Base-by-base conservation (phyloP, 23 tunicate species). In the Clavelina lepadiformis region DNA sequence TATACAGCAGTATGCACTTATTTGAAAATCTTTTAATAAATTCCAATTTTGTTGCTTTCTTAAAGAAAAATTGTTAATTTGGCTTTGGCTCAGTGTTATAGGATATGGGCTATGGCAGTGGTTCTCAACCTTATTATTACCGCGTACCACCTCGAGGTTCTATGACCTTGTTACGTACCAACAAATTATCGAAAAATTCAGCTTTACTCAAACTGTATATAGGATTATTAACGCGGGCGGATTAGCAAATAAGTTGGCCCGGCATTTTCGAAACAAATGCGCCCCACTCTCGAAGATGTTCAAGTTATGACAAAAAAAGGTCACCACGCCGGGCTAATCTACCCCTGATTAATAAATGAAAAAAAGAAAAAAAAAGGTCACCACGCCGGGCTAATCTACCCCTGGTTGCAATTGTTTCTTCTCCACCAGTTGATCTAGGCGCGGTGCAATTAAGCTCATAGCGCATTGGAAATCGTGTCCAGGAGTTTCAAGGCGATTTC, bases 401-500 rank as follows among this genome's bases (percentile, higher is more conserved):
- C n/a, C n/a, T 31, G 76, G 68, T 23, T 71, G 76, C 31, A 71
- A 13, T 68, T 68, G 74, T 68, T 68, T 68, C 23, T 68, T 68
- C 21, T 52, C 65, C 35, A 68, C 33, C 6, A 52, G 63, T 37
- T 68, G 74, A 31, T 68, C 74, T 5, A 68, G 24, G 74, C 65
- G 65, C 6, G 68, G 67, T 23, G 6, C 28, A 46, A 34, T 50
- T 46, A 26, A 28, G 76, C 76, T 73, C 3, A 73, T 69, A 38
- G 79, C 79, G 63, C 79, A 73, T 45, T 69, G 69, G 46, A 73
- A 73, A 29, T 61, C 79, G 46, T 73, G 58, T 61, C 79, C 69
- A 61, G 79, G 69, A 2, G 79, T 23, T 5, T 13, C 57, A 60
- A 73, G 79, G 3, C 79, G 69, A 54, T 73, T 61, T 28, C 69